A percentile compares a stretch with the other conserved stretches of the same genome.
Evolutionary conservation across 2,113 vertebrate genomes (phyloP).

Genomic region (Gallinago undulata): DNA sequence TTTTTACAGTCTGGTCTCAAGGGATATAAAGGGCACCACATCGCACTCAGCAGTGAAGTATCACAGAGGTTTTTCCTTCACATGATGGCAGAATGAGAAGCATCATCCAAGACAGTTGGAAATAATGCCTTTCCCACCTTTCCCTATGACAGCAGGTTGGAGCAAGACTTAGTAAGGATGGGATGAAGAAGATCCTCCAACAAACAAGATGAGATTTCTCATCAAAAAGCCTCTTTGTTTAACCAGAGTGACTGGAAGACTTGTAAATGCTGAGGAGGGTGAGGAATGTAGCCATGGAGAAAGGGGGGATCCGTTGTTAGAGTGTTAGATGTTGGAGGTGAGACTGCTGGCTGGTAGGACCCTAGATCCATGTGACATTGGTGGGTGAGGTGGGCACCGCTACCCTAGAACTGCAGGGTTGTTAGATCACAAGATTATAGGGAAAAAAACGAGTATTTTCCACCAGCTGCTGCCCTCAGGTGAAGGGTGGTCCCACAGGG

Average conservation of each 20-base stretch:
- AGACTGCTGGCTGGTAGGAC: not conserved
- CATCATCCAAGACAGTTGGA: not conserved
- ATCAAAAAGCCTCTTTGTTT: not conserved
- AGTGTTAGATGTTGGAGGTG: not conserved
- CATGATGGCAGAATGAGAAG: rapidly evolving
- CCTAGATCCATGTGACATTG: not conserved
- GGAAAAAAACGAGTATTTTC: not conserved
- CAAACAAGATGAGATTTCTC: not conserved
- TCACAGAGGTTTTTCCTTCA: not conserved
- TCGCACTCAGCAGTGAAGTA: not conserved
- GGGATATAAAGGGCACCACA: not conserved
- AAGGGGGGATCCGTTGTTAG: not conserved
- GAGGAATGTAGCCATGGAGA: rapidly evolving
- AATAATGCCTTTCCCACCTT: rapidly evolving
- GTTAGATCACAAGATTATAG: not conserved
- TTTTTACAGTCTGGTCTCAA: not conserved
- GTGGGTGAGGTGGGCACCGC: not conserved
- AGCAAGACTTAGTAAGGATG: not conserved
- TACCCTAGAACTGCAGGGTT: not conserved
- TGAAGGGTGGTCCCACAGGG: rapidly evolving
- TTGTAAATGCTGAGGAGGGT: not conserved
- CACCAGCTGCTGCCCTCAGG: not conserved
- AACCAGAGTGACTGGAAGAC: not conserved
- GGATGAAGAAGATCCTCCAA: not conserved
- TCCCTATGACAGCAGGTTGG: rapidly evolving